phyloP scores from a whole-genome alignment of 2,113 vertebrate genomes.

The Zapus hudsonius region DNA sequence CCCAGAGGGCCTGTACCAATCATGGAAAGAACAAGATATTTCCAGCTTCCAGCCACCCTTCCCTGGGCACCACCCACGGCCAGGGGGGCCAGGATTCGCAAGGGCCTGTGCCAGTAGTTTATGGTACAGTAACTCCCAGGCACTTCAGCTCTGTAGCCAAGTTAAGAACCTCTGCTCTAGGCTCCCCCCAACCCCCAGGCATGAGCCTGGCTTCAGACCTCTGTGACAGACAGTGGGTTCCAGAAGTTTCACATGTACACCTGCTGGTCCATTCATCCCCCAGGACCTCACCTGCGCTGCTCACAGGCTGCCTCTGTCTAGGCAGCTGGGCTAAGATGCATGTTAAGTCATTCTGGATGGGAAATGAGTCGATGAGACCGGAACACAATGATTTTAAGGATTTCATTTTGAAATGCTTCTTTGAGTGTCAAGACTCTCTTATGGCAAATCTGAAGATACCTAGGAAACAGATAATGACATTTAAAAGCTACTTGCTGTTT shows the following conservation, averaged over 20 bases:
- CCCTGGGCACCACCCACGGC: neutral
- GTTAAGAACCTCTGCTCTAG: neutral
- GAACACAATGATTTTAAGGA: neutral
- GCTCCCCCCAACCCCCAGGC: too few species aligned
- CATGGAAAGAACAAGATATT: rapidly evolving
- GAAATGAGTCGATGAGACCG: neutral
- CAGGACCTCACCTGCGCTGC: neutral
- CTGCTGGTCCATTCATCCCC: neutral
- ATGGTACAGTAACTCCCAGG: neutral
- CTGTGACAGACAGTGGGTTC: neutral
- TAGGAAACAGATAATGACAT: constrained; percentile 12
- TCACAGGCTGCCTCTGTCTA: neutral
- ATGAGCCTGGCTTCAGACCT: neutral
- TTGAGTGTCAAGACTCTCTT: neutral
- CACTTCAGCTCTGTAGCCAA: neutral
- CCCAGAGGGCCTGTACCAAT: neutral
- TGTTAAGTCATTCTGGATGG: neutral
- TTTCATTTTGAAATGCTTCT: constrained; percentile 12
- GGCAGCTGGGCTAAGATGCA: neutral
- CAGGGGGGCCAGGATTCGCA: neutral
- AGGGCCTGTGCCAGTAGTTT: neutral
- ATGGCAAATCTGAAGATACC: neutral
- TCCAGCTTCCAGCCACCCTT: neutral
- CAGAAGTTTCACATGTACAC: neutral
- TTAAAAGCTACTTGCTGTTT: constrained; percentile 34